phyloP scores from a whole-genome alignment of 2,797 vertebrate species.

The Alca torda region DNA sequence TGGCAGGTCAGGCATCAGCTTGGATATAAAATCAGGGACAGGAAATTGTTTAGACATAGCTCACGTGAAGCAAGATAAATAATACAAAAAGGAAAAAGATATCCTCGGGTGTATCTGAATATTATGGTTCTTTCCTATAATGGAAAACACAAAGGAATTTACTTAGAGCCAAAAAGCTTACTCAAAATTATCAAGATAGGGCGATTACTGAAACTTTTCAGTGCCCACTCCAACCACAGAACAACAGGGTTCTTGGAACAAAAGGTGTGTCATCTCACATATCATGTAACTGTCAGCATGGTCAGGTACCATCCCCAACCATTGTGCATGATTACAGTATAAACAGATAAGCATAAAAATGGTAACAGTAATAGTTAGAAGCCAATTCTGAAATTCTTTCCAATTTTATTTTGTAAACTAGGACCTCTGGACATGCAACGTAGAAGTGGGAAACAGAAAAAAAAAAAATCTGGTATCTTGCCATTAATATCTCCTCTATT shows the following conservation, averaged over 20 bases:
- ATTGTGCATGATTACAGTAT: background rate
- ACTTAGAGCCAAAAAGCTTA: background rate
- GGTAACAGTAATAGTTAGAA: background rate
- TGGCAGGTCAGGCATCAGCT: background rate
- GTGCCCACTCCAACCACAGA: background rate
- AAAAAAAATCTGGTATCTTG: background rate
- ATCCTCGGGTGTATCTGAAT: background rate
- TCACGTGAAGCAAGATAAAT: background rate
- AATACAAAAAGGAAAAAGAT: background rate
- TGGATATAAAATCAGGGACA: background rate
- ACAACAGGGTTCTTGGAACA: background rate
- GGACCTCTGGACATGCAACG: background rate
- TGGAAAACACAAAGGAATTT: background rate
- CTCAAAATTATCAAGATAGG: background rate
- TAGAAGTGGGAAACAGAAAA: background rate
- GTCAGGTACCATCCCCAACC: background rate
- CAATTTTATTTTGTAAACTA: background rate
- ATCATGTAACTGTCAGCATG: background rate
- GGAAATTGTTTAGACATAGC: background rate
- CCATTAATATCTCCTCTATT: background rate
- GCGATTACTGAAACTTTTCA: background rate
- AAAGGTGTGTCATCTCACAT: background rate
- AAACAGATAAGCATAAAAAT: slow-evolving; percentile 21
- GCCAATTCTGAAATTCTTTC: background rate
- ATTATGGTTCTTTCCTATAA: background rate